Evolutionary conservation across 2,888 invertebrate species (phyloP).

Genomic region (Anagyrus pseudococci): DNA sequence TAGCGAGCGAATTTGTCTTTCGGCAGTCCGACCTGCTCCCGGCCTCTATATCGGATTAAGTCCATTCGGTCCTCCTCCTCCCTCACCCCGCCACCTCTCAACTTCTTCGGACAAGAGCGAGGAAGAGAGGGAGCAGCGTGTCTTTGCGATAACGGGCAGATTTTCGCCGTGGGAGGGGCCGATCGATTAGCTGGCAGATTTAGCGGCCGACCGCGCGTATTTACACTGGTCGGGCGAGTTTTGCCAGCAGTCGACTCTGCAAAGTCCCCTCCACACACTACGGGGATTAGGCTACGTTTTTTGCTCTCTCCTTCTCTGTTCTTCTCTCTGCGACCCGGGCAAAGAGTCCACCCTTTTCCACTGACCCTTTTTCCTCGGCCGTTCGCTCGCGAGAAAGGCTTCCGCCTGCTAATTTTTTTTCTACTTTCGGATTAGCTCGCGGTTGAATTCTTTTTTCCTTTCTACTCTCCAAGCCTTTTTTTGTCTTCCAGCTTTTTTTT

Average conservation of each 20-base stretch:
- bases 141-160: too few relatives aligned
- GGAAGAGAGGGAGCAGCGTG: too few relatives aligned
- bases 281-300: not conserved
- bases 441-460: not conserved
- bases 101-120: not conserved
- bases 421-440: too few relatives aligned
- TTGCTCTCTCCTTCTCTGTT: not conserved
- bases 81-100: not conserved
- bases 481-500: not conserved
- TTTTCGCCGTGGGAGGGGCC: too few relatives aligned
- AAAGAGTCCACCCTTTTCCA: too few relatives aligned
- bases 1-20: conserved; percentile 20
- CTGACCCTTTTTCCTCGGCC: too few relatives aligned
- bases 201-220: too few relatives aligned
- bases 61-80: not conserved
- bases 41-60: conserved; percentile 7
- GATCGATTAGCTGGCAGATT: too few relatives aligned
- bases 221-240: too few relatives aligned
- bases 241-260: not conserved
- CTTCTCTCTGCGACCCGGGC: too few relatives aligned
- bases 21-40: not conserved
- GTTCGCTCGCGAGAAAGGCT: too few relatives aligned
- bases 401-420: too few relatives aligned
- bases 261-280: not conserved
- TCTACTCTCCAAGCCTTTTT: not conserved